Evolutionary conservation across 2,113 vertebrate species (phyloP), one percentile per base, ranked within the genome.

Genomic region (Xenotilapia flavipinnis): DNA sequence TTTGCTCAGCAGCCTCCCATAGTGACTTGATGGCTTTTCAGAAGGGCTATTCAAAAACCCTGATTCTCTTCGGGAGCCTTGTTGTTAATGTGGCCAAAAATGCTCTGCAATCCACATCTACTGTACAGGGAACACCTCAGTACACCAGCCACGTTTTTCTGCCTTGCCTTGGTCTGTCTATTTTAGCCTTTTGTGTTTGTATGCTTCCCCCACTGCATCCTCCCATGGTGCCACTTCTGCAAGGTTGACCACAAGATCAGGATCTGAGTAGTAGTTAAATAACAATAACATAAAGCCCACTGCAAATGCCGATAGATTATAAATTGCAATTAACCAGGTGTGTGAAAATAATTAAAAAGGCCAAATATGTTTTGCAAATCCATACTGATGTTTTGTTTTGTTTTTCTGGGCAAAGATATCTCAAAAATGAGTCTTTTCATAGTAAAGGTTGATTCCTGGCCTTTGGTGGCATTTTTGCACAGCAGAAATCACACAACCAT

Each of bases 21-120:
- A 42, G n/a, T 42, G 36, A 47, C 42, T 28, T 47, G 42, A 75
- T 47, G 23, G 70, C 70, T 75, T 47, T 26, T 75, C 6, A 17
- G 21, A 47, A 47, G 13, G 40, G 9, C 40, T 47, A 4, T 47
- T 17, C 68, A 47, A 15, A 26, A 45, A 73, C 21, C 13, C 3
- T 0, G 0, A 42, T 73, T 42, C 68, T 26, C 21, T 26, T 45
- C 4, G 1, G n/a, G 12, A 23, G n/a, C n/a, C 12, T 23, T 14
- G 36, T 70, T 70, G 36, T 70, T 23, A 40, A 42, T 4, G 36
- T 42, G 36, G 3, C 36, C 12, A 70, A 42, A 70, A 70, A 42
- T 70, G n/a, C 36, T 70, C 0, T 70, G 0, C n/a, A 1, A 17
- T 26, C 68, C 40, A 73, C 21, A 36, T 36, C 31, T 65, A 36